These are phyloP conservation scores for Ectemnius lituratus DNA, from an alignment of 2,888 invertebrate species.

Conservation along the genomic window DNA sequence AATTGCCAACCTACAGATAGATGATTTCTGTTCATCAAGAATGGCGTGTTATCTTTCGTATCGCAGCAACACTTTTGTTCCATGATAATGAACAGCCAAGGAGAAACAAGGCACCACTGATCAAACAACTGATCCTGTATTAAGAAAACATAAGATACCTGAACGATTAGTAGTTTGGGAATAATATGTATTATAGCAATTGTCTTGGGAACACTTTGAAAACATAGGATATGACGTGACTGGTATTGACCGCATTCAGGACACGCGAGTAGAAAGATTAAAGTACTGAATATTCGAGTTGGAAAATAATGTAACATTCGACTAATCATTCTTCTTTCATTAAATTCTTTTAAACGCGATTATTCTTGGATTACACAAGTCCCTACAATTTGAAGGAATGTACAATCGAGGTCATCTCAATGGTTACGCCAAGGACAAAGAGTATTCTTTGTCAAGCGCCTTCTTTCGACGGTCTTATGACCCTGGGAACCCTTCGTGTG, in stretches of 20 bases:
- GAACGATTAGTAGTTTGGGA: neutral
- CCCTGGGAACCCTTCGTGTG: slow-evolving; percentile 39
- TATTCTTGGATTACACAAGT: slow-evolving; percentile 30
- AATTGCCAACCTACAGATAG: neutral
- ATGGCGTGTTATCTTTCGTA: neutral
- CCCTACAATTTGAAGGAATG: neutral
- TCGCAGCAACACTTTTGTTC: slow-evolving; percentile 1
- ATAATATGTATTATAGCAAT: too few relatives aligned
- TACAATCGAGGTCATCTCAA: slow-evolving; percentile 36
- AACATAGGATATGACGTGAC: too few relatives aligned
- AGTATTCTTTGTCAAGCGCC: slow-evolving; percentile 30
- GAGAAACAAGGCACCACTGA: neutral
- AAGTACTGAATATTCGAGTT: slow-evolving; percentile 7
- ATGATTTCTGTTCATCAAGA: neutral
- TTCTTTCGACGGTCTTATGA: slow-evolving; percentile 35
- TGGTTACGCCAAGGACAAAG: slow-evolving; percentile 56
- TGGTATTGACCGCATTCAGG: too few relatives aligned
- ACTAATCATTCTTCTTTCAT: too few relatives aligned
- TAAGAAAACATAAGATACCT: neutral
- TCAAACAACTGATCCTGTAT: neutral
- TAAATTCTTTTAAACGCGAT: neutral
- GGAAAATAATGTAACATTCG: too few relatives aligned
- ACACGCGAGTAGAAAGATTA: too few relatives aligned
- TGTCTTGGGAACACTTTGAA: too few relatives aligned
- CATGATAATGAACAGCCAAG: neutral